Evolutionary conservation across 2,797 vertebrate genomes (phyloP).

Genomic region (Monodelphis domestica): DNA sequence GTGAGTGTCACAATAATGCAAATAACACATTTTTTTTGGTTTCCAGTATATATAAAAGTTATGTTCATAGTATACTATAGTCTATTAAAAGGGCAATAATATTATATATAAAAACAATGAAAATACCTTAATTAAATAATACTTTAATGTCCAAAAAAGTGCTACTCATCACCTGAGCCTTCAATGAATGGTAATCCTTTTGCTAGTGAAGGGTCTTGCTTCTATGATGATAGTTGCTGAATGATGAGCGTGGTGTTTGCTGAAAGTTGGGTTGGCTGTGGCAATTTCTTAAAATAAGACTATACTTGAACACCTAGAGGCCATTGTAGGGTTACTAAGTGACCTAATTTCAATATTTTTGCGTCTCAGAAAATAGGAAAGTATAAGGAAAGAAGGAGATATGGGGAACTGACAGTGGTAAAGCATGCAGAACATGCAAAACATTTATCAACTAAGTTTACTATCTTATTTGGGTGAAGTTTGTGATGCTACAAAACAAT

Average conservation of each 20-base stretch:
- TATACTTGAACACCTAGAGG: not conserved
- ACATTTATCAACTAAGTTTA: too few relatives aligned
- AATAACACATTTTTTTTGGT: not conserved
- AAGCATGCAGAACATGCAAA: not conserved
- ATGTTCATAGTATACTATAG: not conserved
- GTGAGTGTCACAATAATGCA: not conserved
- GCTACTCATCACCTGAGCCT: not conserved
- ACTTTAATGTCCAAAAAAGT: not conserved
- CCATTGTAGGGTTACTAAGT: not conserved
- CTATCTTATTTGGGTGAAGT: not conserved
- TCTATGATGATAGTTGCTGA: not conserved
- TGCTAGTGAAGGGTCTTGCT: not conserved
- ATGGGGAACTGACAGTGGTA: not conserved
- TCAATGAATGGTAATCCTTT: not conserved
- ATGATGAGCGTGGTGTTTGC: not conserved
- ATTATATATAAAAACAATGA: not conserved
- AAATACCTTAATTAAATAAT: not conserved
- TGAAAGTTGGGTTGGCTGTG: not conserved
- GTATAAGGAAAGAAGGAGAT: not conserved
- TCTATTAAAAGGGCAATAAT: not conserved
- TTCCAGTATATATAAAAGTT: not conserved
- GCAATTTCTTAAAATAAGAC: not conserved
- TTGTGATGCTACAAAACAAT: not conserved
- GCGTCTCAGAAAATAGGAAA: not conserved
- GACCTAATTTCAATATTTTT: not conserved